phyloP scores from a whole-genome alignment of 2,113 vertebrate genomes.

The Parotia lawesii region DNA sequence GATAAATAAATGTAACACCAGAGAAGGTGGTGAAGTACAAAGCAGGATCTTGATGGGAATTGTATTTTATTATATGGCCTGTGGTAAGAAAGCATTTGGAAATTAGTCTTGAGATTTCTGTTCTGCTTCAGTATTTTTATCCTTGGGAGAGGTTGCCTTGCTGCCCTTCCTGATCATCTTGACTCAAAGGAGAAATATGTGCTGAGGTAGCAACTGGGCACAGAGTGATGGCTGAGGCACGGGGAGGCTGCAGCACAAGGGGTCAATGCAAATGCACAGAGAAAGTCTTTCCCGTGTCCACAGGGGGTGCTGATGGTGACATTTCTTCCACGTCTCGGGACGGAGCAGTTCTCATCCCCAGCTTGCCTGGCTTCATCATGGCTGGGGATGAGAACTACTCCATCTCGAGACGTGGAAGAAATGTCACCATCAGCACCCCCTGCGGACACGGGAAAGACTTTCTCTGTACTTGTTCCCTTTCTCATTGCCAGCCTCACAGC shows the following conservation, averaged over 20 bases:
- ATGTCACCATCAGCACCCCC: neutral
- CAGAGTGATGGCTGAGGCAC: fast-evolving
- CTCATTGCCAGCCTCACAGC: neutral
- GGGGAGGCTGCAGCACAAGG: fast-evolving
- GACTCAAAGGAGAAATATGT: neutral
- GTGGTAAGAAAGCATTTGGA: neutral
- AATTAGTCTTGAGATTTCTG: neutral
- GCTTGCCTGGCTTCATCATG: no score
- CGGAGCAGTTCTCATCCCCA: neutral
- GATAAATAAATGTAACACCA: neutral
- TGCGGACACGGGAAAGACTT: neutral
- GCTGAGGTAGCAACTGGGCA: neutral
- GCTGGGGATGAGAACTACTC: neutral
- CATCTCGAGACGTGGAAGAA: neutral
- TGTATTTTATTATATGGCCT: neutral
- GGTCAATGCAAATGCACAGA: neutral
- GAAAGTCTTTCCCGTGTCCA: fast-evolving
- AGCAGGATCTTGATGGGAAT: neutral
- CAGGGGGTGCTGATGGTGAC: neutral
- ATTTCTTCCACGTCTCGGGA: fast-evolving
- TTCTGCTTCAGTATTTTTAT: neutral
- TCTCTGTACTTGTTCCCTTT: neutral
- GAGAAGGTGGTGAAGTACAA: neutral
- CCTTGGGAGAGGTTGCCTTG: neutral
- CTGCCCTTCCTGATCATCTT: neutral